Evolutionary conservation across 1,140 invertebrate species (phyloP).

Genomic region (Drosophila murphyi): DNA sequence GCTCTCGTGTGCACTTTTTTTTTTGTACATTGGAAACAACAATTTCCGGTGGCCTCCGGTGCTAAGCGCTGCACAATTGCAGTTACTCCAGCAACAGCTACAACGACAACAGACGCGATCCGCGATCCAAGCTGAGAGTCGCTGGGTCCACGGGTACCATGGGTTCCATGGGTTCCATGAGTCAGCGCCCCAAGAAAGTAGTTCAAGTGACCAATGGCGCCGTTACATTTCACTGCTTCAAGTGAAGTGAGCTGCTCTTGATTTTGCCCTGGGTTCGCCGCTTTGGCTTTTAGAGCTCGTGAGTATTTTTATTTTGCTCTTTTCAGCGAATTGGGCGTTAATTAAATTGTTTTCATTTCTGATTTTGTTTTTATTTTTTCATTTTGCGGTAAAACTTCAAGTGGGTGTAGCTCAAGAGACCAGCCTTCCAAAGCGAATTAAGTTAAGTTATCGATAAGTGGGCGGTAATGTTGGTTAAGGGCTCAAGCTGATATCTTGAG

Average conservation of each 20-base stretch:
- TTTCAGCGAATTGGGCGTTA: constrained; percentile 52
- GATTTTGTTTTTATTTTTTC: constrained; percentile 13
- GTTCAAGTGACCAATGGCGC: constrained; percentile 75
- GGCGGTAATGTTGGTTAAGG: constrained; percentile 35
- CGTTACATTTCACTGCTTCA: constrained; percentile 74
- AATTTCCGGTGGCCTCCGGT: constrained; percentile 69
- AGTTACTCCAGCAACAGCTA: constrained; percentile 12
- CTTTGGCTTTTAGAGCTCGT: neutral
- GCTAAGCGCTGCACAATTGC: constrained; percentile 49
- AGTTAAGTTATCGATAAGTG: constrained; percentile 14
- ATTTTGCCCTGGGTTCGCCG: neutral
- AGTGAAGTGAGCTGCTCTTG: constrained; percentile 47
- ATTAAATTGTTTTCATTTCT: constrained; percentile 74
- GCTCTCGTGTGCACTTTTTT: neutral
- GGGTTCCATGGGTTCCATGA: constrained; percentile 20
- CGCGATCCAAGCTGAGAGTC: constrained; percentile 19
- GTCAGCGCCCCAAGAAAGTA: constrained; percentile 59
- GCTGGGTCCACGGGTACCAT: neutral
- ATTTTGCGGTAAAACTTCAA: constrained; percentile 47
- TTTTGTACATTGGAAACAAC: constrained; percentile 54
- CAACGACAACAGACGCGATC: neutral
- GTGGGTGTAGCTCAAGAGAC: constrained; percentile 25
- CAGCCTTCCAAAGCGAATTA: neutral
- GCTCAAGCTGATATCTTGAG: constrained; percentile 24
- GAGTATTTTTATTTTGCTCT: too few species aligned